These are phyloP conservation scores for Drosophila atripex DNA, from an alignment of 2,888 invertebrate genomes.

Conservation along the genomic window DNA sequence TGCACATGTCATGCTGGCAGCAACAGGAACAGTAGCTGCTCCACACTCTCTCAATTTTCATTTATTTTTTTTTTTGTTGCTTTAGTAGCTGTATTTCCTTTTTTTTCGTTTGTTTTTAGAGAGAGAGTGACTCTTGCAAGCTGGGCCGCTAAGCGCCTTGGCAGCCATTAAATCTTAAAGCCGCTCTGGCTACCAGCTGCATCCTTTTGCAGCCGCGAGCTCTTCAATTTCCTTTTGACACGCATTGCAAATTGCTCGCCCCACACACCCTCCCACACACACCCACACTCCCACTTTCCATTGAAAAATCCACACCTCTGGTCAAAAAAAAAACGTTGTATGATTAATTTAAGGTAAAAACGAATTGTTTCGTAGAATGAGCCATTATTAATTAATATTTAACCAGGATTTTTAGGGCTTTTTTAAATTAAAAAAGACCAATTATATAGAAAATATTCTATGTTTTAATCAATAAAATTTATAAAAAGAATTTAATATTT, in stretches of 20 bases:
- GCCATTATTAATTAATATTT: neutral
- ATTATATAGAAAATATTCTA: too few species aligned
- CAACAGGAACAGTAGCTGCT: conserved; percentile 25
- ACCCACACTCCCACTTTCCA: neutral
- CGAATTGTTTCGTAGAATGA: neutral
- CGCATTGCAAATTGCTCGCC: conserved; percentile 62
- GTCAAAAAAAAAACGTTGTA: neutral
- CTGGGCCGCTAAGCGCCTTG: conserved; percentile 38
- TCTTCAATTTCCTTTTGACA: conserved; percentile 73
- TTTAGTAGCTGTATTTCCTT: neutral
- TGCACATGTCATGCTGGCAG: conserved; percentile 70
- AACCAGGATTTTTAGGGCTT: neutral
- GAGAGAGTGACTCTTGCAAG: conserved; percentile 39
- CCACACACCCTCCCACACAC: conserved; percentile 17
- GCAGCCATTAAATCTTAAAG: conserved; percentile 44
- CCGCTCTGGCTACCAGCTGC: conserved; percentile 37
- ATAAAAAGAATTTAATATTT: too few species aligned
- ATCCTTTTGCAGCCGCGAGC: conserved; percentile 52
- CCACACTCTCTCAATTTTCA: conserved; percentile 20
- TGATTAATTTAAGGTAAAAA: neutral
- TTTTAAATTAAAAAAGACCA: neutral
- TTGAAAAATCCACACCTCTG: neutral
- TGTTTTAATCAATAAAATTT: too few species aligned
- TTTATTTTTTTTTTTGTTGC: neutral
- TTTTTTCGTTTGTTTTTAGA: neutral